Percentiles rank a stretch among this genome's conserved stretches.
These are phyloP conservation scores for silkworm (Bombyx mori) DNA, from an alignment of 1,140 invertebrate genomes.

Conservation along the genomic window DNA sequence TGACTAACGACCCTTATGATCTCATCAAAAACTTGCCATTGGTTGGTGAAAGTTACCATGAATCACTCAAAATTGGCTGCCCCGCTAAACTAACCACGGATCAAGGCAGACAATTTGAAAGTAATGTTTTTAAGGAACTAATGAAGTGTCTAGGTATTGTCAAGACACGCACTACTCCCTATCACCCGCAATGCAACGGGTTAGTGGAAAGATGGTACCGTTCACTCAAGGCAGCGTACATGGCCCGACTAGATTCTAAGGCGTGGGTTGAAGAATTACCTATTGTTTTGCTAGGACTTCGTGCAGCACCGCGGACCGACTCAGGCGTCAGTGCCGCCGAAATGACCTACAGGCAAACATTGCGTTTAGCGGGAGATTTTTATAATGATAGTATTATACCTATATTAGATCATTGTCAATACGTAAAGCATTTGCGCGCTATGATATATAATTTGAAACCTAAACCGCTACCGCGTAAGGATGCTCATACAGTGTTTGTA, in stretches of 20 bases:
- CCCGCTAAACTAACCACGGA: too few relatives aligned
- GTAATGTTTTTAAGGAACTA: too few relatives aligned
- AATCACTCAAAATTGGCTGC: background rate
- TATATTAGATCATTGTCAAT: background rate
- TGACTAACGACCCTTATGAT: background rate
- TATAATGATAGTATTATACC: background rate
- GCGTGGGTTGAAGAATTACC: too few relatives aligned
- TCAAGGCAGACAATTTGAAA: too few relatives aligned
- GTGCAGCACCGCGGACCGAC: too few relatives aligned
- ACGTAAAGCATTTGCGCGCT: background rate
- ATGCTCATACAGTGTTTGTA: conserved; percentile 5
- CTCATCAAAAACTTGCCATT: conserved; percentile 3
- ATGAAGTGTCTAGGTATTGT: too few relatives aligned
- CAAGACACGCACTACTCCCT: too few relatives aligned
- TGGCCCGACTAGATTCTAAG: too few relatives aligned
- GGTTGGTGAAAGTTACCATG: background rate
- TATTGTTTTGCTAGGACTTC: too few relatives aligned
- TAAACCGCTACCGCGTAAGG: too few relatives aligned
- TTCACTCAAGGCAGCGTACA: too few relatives aligned
- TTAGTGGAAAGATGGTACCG: conserved; percentile 5
- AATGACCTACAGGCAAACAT: conserved; percentile 3
- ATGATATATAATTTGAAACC: background rate
- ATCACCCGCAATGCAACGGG: background rate
- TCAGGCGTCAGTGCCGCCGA: too few relatives aligned
- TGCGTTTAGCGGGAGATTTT: conserved; percentile 8